A percentile compares a stretch with the other conserved stretches of the same genome.
These are phyloP conservation scores for Raja brachyura DNA, from an alignment of 2,113 vertebrate species.

Conservation along the genomic window DNA sequence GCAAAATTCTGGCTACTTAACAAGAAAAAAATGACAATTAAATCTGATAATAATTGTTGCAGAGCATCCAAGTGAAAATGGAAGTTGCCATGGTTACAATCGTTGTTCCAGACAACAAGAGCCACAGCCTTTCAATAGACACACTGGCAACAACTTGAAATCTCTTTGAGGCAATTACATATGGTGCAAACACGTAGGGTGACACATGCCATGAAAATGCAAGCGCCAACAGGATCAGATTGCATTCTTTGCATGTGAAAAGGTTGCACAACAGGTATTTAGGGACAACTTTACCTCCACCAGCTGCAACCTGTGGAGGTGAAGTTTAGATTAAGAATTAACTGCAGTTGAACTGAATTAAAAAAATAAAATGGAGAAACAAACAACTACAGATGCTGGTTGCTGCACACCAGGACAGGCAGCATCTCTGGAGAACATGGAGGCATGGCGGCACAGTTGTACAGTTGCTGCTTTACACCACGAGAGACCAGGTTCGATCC, in stretches of 20 bases:
- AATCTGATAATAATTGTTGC: not conserved
- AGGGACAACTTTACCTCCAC: not conserved
- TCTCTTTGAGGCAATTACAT: not conserved
- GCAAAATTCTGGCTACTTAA: not conserved
- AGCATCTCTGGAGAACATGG: too few relatives aligned
- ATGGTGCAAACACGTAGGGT: not conserved
- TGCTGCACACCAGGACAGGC: too few relatives aligned
- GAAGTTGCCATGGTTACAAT: conserved; percentile 19
- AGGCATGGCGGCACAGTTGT: too few relatives aligned
- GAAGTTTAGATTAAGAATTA: not conserved
- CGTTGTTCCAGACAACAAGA: not conserved
- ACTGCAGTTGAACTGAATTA: not conserved
- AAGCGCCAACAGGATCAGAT: not conserved
- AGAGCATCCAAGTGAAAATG: not conserved
- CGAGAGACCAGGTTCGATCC: too few relatives aligned
- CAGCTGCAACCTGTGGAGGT: not conserved
- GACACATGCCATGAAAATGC: not conserved
- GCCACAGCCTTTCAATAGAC: too few relatives aligned
- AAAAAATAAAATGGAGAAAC: too few relatives aligned
- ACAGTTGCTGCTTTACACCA: too few relatives aligned
- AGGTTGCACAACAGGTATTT: not conserved
- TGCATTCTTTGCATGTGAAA: not conserved
- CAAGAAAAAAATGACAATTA: not conserved
- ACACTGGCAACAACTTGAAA: not conserved
- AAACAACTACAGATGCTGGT: too few relatives aligned